A percentile compares a stretch with the other conserved stretches of the same genome.
Evolutionary conservation across 53 echinoderm and acorn worm genomes (phyloP).

Genomic region (Stichopus horrens): DNA sequence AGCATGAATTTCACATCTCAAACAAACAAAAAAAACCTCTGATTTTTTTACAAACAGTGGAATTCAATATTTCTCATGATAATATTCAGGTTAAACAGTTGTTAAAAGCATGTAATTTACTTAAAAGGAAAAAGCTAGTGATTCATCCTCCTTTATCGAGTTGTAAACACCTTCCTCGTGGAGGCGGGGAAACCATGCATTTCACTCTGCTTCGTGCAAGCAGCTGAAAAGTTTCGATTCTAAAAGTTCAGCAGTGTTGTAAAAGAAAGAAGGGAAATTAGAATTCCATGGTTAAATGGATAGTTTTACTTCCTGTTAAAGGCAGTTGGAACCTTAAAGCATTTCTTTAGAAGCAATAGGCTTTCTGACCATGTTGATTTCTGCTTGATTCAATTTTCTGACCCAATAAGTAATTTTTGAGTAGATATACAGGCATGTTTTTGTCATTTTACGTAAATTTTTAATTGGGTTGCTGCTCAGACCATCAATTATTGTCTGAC

Average conservation of each 20-base stretch:
- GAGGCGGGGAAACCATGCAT: too few relatives aligned
- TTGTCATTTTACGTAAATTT: slow-evolving; percentile 24
- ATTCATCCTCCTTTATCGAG: too few relatives aligned
- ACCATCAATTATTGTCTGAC: slow-evolving; percentile 33
- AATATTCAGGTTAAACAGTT: too few relatives aligned
- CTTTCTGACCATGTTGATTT: background rate
- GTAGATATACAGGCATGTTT: slow-evolving; percentile 10
- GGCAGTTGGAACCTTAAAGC: background rate
- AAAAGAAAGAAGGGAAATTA: background rate
- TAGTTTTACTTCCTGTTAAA: background rate
- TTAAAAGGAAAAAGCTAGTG: too few relatives aligned
- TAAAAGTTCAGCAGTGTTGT: background rate
- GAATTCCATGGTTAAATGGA: background rate
- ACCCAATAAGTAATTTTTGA: slow-evolving; percentile 43
- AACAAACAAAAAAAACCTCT: too few relatives aligned
- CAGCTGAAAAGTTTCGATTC: background rate
- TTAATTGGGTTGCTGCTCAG: slow-evolving; percentile 38
- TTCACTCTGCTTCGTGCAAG: too few relatives aligned
- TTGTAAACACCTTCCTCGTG: too few relatives aligned
- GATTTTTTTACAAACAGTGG: too few relatives aligned
- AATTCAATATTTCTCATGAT: too few relatives aligned
- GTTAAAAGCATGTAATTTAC: too few relatives aligned
- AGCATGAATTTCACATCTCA: too few relatives aligned
- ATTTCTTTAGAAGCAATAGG: background rate
- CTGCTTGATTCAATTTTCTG: slow-evolving; percentile 35